Conservation (phyloP, 2,797 vertebrate genomes). For the Phrynocephalus guinanensis region DNA sequence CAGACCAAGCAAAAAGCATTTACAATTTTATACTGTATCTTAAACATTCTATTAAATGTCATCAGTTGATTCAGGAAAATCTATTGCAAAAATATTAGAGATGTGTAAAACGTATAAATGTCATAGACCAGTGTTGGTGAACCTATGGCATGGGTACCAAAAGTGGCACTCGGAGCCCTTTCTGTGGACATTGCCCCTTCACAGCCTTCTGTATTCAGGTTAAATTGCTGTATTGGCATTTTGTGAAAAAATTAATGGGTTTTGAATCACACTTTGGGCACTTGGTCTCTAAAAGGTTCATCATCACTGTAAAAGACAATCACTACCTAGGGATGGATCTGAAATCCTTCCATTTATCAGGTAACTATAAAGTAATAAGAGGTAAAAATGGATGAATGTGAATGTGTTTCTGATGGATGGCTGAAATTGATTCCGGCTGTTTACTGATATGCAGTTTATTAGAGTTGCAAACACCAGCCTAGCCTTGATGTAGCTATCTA, state of each 20-base stretch:
- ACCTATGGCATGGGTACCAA: too few relatives aligned
- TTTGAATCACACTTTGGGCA: too few relatives aligned
- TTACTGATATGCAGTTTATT: conserved; percentile 72
- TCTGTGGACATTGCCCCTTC: too few relatives aligned
- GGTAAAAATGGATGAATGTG: conserved; percentile 67
- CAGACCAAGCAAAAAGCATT: conserved; percentile 79
- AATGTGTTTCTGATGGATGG: conserved; percentile 70
- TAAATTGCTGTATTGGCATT: too few relatives aligned
- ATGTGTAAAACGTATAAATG: conserved; percentile 59
- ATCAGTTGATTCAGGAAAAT: conserved; percentile 84
- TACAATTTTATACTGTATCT: conserved; percentile 80
- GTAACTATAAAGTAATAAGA: conserved; percentile 76
- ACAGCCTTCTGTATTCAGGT: too few relatives aligned
- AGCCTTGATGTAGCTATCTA: conserved; percentile 68
- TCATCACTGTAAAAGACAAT: conserved; percentile 75
- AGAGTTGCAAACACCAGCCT: conserved; percentile 72
- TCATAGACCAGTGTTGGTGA: too few relatives aligned
- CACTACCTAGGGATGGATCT: conserved; percentile 70
- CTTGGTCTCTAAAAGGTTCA: too few relatives aligned
- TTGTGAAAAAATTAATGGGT: too few relatives aligned
- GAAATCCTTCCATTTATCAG: conserved; percentile 78
- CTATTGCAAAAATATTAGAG: conserved; percentile 81
- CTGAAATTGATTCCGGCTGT: conserved; percentile 72
- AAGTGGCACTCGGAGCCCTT: too few relatives aligned
- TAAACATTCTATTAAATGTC: conserved; percentile 86